phyloP scores from a whole-genome alignment of 2,113 vertebrate species.

The Pristiophorus japonicus region DNA sequence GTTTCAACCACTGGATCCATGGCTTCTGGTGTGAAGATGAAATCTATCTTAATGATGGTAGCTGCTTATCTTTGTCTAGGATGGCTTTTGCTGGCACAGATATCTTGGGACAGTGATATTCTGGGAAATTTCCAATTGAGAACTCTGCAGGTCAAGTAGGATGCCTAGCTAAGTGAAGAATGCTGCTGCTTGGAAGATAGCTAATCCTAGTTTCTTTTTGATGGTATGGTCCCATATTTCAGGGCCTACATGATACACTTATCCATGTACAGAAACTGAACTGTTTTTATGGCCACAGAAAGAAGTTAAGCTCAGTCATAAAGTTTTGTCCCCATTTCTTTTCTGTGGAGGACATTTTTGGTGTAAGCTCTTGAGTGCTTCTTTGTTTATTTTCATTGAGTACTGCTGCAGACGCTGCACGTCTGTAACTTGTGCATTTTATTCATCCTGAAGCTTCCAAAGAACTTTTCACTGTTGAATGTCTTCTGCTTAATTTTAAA shows the following conservation, averaged over 20 bases:
- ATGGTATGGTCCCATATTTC: neutral
- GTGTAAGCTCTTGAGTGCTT: neutral
- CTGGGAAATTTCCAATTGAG: neutral
- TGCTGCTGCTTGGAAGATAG: neutral
- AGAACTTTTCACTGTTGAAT: neutral
- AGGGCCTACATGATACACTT: neutral
- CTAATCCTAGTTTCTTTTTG: neutral
- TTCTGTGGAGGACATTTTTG: neutral
- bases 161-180: neutral
- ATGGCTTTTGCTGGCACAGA: neutral
- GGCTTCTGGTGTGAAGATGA: neutral
- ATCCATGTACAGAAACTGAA: no score
- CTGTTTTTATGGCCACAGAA: neutral
- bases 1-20: neutral
- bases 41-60: neutral
- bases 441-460: neutral
- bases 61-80: neutral
- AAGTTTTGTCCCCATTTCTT: neutral
- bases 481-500: neutral
- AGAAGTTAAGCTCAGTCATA: neutral
- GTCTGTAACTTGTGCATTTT: neutral
- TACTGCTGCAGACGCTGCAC: neutral
- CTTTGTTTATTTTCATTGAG: neutral
- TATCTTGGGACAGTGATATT: neutral
- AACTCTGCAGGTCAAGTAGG: neutral